Evolutionary conservation across 2,797 vertebrate genomes (phyloP).

Genomic region (Hoplostethus atlanticus): DNA sequence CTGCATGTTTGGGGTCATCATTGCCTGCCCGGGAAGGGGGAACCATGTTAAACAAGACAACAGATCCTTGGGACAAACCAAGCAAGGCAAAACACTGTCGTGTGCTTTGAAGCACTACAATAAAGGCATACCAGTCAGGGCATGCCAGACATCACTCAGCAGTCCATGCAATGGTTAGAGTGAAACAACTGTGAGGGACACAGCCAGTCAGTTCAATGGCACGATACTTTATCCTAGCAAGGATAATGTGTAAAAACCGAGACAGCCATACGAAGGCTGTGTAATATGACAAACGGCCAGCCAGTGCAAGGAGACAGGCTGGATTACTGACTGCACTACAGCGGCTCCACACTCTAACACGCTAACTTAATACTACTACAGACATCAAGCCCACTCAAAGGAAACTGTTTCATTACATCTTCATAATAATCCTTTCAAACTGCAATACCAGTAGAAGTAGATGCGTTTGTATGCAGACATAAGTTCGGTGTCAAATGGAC

Average conservation of each 20-base stretch:
- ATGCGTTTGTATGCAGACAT: neutral
- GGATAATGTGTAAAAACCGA: constrained; percentile 40
- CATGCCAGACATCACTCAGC: constrained; percentile 68
- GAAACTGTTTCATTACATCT: neutral
- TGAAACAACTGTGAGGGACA: constrained; percentile 52
- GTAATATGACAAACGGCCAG: constrained; percentile 18
- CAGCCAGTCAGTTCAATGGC: constrained; percentile 44
- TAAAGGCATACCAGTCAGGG: constrained; percentile 54
- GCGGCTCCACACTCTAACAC: neutral
- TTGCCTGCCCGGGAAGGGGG: constrained; percentile 91
- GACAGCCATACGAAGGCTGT: constrained; percentile 40
- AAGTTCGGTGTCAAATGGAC: neutral
- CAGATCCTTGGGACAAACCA: constrained; percentile 55
- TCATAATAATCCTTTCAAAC: constrained; percentile 16
- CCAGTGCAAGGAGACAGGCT: constrained; percentile 35
- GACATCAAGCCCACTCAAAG: neutral
- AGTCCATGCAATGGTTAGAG: constrained; percentile 76
- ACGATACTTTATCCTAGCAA: constrained; percentile 33
- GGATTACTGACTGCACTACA: constrained; percentile 12
- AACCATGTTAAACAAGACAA: constrained; percentile 81
- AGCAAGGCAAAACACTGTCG: constrained; percentile 45
- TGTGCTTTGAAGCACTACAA: constrained; percentile 41
- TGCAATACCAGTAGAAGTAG: neutral
- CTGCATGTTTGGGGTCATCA: constrained; percentile 99
- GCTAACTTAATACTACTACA: constrained; percentile 12